A percentile compares a stretch with the other conserved stretches of the same genome.
phyloP scores from a whole-genome alignment of 2,797 vertebrate species.

The Xiphophorus birchmanni region DNA sequence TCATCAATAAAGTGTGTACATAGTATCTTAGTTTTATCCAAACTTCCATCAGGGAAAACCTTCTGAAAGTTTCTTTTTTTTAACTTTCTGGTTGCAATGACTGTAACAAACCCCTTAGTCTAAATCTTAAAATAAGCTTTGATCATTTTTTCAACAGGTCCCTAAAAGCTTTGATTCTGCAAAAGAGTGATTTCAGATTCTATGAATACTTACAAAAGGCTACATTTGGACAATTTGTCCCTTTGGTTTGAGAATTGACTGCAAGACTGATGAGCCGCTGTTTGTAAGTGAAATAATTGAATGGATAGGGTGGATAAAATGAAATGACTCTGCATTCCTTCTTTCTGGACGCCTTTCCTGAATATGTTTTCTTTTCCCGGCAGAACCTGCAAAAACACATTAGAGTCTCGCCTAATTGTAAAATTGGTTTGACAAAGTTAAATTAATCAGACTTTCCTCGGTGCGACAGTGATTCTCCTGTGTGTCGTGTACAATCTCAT shows the following conservation, averaged over 20 bases:
- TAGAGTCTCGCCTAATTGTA: constrained; percentile 1
- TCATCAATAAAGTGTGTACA: too few species aligned
- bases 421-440: not conserved
- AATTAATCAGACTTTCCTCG: constrained; percentile 2
- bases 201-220: constrained; percentile 12
- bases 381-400: constrained; percentile 22
- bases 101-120: not conserved
- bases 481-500: constrained; percentile 6
- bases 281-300: constrained; percentile 42
- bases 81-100: not conserved
- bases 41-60: constrained; percentile 3
- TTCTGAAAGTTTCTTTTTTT: constrained; percentile 2
- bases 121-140: not conserved
- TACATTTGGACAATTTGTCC: constrained; percentile 12
- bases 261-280: constrained; percentile 12
- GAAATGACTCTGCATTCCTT: constrained; percentile 9
- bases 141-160: not conserved
- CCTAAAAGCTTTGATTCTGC: not conserved
- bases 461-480: not conserved
- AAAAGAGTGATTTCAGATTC: not conserved
- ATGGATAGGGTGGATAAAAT: constrained; percentile 22
- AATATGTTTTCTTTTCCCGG: constrained; percentile 17
- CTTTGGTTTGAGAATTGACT: constrained; percentile 16
- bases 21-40: too few species aligned
- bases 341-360: constrained; percentile 9